Percentiles rank a stretch among this genome's conserved stretches.
Evolutionary conservation across 2,113 vertebrate genomes (phyloP).

Genomic region (Erythrocebus patas): DNA sequence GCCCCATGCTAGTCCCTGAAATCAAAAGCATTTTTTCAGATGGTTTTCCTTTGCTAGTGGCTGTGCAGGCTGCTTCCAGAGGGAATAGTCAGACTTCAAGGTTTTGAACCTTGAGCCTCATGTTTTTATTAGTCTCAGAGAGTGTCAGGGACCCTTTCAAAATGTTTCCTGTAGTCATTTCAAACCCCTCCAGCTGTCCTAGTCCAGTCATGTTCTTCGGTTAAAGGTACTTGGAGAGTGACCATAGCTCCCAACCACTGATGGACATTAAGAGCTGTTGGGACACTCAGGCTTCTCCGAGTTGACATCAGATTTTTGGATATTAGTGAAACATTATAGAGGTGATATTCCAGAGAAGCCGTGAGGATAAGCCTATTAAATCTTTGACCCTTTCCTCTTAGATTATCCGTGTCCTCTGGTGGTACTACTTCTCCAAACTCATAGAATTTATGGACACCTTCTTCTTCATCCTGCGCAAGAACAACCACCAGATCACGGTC

Average conservation of each 20-base stretch:
- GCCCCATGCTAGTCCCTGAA: not conserved
- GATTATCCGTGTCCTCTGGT: slow-evolving; percentile 95
- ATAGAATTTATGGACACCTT: slow-evolving; percentile 99
- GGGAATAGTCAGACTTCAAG: not conserved
- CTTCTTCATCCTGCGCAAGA: slow-evolving; percentile 98
- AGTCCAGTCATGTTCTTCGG: not conserved
- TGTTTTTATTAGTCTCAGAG: not conserved
- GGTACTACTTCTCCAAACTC: slow-evolving; percentile 99
- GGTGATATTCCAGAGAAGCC: not conserved
- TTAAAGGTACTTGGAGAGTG: not conserved
- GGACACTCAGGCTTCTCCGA: not conserved
- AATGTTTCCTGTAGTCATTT: not conserved
- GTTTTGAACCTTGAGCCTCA: not conserved
- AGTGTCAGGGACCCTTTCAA: not conserved
- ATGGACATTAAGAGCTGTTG: not conserved
- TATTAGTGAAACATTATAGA: accelerated
- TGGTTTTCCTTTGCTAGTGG: not conserved
- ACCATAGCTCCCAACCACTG: not conserved
- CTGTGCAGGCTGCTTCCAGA: not conserved
- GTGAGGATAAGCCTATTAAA: not conserved
- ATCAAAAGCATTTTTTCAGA: not conserved
- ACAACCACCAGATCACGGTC: slow-evolving; percentile 96
- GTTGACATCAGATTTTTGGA: not conserved
- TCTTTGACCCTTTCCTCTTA: slow-evolving; percentile 64
- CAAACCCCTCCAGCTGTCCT: not conserved